Evolutionary conservation across 2,888 invertebrate species (phyloP), one percentile per base, ranked within the genome.

Genomic region (Pocota personata): DNA sequence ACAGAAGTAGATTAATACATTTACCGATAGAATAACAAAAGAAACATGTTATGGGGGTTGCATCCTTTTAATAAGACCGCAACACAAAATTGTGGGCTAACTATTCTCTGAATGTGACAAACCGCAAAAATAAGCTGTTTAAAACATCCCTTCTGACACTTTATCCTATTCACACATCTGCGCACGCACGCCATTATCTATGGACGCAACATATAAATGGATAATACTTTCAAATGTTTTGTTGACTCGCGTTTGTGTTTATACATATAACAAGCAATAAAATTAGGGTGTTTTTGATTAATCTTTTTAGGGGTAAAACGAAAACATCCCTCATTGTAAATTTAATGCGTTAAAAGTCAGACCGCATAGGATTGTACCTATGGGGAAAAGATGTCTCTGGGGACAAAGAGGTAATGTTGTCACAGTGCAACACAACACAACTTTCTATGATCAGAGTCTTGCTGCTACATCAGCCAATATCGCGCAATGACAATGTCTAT

Each of bases 91-190:
- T 40, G 3, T 40, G 14, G 3, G 6, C 6, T n/a, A 40, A 6
- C 14, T 14, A 71, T 35, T 24, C 5, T 71, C 32, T 12, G 21
- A 35, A 76, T 32, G 35, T 32, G 64, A 46, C 46, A 66, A 57
- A 57, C 75, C 57, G 24, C 75, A 55, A 35, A 55, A 46, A 43
- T 66, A 57, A 66, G 46, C 57, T 66, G 57, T 37, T 73, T 30
- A 30, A 73, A 16, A 66, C 66, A 27, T 76, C 52, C 75, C 55
- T 46, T 66, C 35, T 35, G 64, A 76, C 66, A 43, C 60, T 30
- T 16, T 21, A 64, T 48, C 75, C 75, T 66, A 76, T 64, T 76
- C 66, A 37, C 27, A 46, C 75, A 76, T 66, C 66, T 76, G 75
- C 50, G 30, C 62, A 73, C 73, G 62, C 60, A 76, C 8, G 14